Evolutionary conservation across 2,797 vertebrate genomes (phyloP), one percentile per base, ranked within the genome.

Genomic region (Coracias cyanogaster): DNA sequence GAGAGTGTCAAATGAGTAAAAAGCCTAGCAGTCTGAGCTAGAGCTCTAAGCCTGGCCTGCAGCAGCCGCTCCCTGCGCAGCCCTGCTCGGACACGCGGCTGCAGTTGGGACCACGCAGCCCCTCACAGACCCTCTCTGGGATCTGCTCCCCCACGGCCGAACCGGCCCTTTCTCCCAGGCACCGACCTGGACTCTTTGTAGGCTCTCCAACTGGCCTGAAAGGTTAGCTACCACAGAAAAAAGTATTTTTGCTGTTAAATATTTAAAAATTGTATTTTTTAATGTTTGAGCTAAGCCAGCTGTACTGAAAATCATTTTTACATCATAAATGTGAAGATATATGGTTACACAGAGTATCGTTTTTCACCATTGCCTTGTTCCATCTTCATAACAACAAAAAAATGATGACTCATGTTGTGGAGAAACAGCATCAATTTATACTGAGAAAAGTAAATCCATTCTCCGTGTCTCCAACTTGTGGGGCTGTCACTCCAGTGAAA

Each of bases 101-200:
- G 26, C 37, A 37, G n/a, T 54, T 18, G 1, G 29, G 39, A 25
- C 55, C 3, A 1, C 2, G 3, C 1, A 2, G 21, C 21, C 29
- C 13, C 0, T n/a, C 64, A 6, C 28, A 39, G 41, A 37, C 65
- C 37, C 45, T 0, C 15, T 0, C 37, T 1, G 12, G 4, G 2
- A 19, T 2, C 19, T 1, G 55, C 12, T 52, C 16, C 41, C 14
- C 51, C 16, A 2, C 0, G 3, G 21, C 49, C 45, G 3, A 21
- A 14, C 1, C 22, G 41, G 49, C 52, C n/a, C 0, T 1, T 14
- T 5, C 54, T 13, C 19, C 26, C 45, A n/a, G n/a, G n/a, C n/a
- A n/a, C 45, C 4, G 3, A 4, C 33, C 3, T 5, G 19, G 7
- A 1, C 4, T 3, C 14, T 0, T 7, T 13, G 31, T 0, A 9